Base-by-base conservation (phyloP, 2,888 invertebrate genomes). In the Agapostemon virescens region DNA sequence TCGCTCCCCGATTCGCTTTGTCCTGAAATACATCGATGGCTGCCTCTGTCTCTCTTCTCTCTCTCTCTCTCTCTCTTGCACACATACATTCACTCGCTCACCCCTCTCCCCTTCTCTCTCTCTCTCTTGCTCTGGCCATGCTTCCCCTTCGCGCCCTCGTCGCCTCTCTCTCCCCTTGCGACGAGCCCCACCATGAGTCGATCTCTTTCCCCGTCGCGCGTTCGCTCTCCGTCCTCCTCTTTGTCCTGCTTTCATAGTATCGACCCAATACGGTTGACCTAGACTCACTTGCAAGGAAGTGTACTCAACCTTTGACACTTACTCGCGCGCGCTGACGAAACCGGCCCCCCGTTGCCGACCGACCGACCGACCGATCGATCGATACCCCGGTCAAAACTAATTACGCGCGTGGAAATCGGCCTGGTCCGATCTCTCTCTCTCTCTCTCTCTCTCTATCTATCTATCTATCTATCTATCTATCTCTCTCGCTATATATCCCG, bases 201-300 rank as follows among this genome's bases (percentile, higher is more conserved):
- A 26, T 40, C 52, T 33, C 52, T 61, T 58, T 67, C 74, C 61
- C 66, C n/a, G 64, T 40, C 77, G 38, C 69, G 33, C 68, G 45
- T 36, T 38, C 45, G 68, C 64, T 72, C 49, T 81, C 71, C 55
- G 76, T 80, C 82, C 86, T 84, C 86, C 83, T 85, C 85, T 86
- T 86, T 86, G 86, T 86, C 86, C 86, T 73, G 85, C 86, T 86
- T 86, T 86, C 86, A 85, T 86, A 84, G 86, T 86, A 86, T 86
- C 86, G 86, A 86, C 86, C 86, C 86, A 84, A 84, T 85, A 86
- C 86, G 86, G 85, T 74, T 86, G 86, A 86, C 86, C 86, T 86
- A 86, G 86, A 86, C 86, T 86, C 86, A 86, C 86, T 86, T 86
- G 86, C 86, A 84, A 85, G 85, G 85, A 85, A 85, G 85, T 80